Conservation (phyloP, 2,113 vertebrate genomes). For the Melanerpes formicivorus region DNA sequence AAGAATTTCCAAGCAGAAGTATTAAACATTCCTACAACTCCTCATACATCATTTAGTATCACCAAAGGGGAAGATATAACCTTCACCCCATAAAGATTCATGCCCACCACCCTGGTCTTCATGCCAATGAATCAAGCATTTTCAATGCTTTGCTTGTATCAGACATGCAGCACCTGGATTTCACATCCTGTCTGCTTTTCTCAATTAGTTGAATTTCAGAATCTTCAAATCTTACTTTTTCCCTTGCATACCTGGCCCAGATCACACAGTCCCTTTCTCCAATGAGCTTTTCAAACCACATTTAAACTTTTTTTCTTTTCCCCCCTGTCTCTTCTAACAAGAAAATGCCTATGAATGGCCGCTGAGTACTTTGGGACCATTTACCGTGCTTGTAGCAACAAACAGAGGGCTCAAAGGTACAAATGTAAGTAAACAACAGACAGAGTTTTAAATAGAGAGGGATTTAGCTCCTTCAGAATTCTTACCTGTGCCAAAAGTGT, state of each 20-base stretch:
- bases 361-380: slow-evolving; percentile 85
- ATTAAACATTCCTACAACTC: not conserved
- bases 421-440: slow-evolving; percentile 72
- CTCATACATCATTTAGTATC: not conserved
- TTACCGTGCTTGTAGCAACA: slow-evolving; percentile 88
- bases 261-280: not conserved
- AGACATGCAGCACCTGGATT: not conserved
- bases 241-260: not conserved
- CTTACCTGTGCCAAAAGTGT: not conserved
- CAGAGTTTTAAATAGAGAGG: not conserved
- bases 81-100: not conserved
- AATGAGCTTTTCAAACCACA: not conserved
- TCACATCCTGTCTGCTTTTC: not conserved
- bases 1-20: not conserved
- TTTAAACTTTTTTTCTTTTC: not conserved
- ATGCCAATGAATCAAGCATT: not conserved
- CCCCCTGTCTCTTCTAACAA: slow-evolving; percentile 44
- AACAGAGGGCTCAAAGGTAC: slow-evolving; percentile 82
- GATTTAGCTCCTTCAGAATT: not conserved
- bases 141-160: not conserved
- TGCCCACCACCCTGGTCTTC: not conserved
- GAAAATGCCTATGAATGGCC: slow-evolving; percentile 83
- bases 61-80: not conserved
- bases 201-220: not conserved
- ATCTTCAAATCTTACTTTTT: not conserved